Conservation (phyloP, 2,113 vertebrate genomes). For the Struthidea cinerea region DNA sequence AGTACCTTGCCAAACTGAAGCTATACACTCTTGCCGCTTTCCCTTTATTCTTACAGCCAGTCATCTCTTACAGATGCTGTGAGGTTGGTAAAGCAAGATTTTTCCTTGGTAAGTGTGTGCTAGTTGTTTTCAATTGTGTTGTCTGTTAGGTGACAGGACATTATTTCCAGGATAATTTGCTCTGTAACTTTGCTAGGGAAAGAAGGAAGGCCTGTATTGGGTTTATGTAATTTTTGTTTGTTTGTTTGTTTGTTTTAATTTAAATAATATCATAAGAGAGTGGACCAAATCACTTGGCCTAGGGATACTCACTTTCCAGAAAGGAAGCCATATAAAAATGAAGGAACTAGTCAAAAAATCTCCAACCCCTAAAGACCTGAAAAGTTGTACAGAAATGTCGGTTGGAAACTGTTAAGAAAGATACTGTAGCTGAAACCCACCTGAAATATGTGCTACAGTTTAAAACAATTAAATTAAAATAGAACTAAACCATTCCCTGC, state of each 20-base stretch:
- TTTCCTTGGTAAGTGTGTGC: not conserved
- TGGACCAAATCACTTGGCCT: not conserved
- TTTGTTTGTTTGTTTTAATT: not conserved
- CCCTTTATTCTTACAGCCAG: not conserved
- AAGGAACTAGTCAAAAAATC: not conserved
- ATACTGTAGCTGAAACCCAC: not conserved
- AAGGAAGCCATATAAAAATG: not conserved
- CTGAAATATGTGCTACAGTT: not conserved
- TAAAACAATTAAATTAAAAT: not conserved
- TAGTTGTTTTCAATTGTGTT: not conserved
- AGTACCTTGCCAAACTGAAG: not conserved
- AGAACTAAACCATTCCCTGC: accelerated
- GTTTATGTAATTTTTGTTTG: not conserved
- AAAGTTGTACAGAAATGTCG: not conserved
- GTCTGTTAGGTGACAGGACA: not conserved
- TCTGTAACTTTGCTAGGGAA: not conserved
- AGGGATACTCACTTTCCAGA: not conserved
- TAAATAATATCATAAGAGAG: not conserved
- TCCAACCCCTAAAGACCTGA: not conserved
- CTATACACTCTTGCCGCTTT: not conserved
- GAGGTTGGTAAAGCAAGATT: not conserved
- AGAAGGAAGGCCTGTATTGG: not conserved
- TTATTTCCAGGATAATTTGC: not conserved
- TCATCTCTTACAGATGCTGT: not conserved
- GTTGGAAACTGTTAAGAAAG: not conserved